A percentile compares a stretch with the other conserved stretches of the same genome.
phyloP scores from a whole-genome alignment of 2,113 vertebrate species.

The Heliornis fulica region DNA sequence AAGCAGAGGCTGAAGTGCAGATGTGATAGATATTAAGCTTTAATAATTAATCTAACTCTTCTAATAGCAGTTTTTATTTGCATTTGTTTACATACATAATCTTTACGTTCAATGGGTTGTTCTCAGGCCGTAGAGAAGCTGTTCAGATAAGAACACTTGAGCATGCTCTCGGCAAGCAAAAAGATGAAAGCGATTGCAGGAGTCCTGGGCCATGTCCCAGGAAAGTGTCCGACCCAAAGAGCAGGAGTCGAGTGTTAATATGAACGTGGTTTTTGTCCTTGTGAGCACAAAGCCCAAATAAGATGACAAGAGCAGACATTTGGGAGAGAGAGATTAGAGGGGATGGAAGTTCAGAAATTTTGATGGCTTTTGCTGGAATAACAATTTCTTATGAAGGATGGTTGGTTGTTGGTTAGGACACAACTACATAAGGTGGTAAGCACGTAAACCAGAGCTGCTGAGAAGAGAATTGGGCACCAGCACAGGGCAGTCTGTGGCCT shows the following conservation, averaged over 20 bases:
- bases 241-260: not conserved
- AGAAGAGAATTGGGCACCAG: not conserved
- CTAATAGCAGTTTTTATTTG: not conserved
- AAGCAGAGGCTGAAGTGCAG: not conserved
- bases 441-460: not conserved
- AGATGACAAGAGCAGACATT: not conserved
- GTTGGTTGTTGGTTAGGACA: not conserved
- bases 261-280: not conserved
- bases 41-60: not conserved
- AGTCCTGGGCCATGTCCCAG: not conserved
- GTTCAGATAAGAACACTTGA: not conserved
- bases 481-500: not conserved
- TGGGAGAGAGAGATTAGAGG: not conserved
- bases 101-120: not conserved
- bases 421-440: fast-evolving
- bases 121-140: not conserved
- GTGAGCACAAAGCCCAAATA: not conserved
- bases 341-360: not conserved
- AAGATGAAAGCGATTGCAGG: not conserved
- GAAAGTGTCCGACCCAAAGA: not conserved
- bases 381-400: not conserved
- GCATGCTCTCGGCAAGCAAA: not conserved
- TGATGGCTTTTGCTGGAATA: not conserved
- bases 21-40: not conserved
- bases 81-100: not conserved